phyloP scores from a whole-genome alignment of 2,888 invertebrate species.

The Boloria selene region DNA sequence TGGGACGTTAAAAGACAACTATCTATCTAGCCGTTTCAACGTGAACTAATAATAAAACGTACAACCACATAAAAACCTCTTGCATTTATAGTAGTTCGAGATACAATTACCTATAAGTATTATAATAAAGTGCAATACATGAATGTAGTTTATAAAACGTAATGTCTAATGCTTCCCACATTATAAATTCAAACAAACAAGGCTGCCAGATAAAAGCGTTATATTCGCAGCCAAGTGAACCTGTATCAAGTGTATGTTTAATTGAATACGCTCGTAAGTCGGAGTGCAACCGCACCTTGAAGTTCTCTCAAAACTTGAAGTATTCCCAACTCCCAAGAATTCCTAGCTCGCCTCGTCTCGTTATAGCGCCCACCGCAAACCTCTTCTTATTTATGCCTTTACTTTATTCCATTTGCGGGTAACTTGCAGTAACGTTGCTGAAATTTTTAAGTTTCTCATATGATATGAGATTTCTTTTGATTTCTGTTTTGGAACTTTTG shows the following conservation, averaged over 20 bases:
- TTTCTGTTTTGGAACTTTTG: conserved; percentile 24
- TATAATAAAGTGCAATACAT: background rate
- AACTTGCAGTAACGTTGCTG: conserved; percentile 43
- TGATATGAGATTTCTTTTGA: conserved; percentile 36
- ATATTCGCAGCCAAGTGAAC: conserved; percentile 33
- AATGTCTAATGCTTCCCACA: background rate
- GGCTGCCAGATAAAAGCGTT: conserved; percentile 19
- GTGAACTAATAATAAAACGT: too few species aligned
- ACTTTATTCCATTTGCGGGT: conserved; percentile 73
- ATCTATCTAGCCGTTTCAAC: too few species aligned
- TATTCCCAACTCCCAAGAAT: conserved; percentile 58
- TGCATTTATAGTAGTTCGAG: too few species aligned
- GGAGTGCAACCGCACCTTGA: conserved; percentile 50
- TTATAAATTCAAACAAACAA: conserved; percentile 23
- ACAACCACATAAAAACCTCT: too few species aligned
- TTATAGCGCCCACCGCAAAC: conserved; percentile 72
- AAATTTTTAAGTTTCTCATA: conserved; percentile 40
- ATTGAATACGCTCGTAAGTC: conserved; percentile 45
- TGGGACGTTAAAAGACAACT: too few species aligned
- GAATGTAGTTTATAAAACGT: background rate
- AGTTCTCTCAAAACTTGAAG: conserved; percentile 66
- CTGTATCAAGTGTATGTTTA: conserved; percentile 40
- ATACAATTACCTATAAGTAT: too few species aligned
- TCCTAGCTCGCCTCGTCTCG: conserved; percentile 61
- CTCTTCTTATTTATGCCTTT: conserved; percentile 72